Base-by-base conservation (phyloP, 2,113 vertebrate genomes). In the Phainopepla nitens region DNA sequence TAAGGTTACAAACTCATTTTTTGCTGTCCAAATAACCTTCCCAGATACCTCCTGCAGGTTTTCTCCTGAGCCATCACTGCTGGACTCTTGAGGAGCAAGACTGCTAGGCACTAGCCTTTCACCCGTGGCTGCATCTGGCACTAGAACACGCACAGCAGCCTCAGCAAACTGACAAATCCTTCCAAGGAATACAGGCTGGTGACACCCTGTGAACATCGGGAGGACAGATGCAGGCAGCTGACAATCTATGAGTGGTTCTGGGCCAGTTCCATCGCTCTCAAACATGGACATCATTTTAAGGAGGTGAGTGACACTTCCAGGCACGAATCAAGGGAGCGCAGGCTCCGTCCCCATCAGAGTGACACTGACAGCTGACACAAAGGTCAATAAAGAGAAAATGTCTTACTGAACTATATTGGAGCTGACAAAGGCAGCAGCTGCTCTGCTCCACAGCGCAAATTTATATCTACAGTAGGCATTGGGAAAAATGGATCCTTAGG, bases 81-180 rank as follows among this genome's bases (percentile, higher is more conserved):
- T 36, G 71, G 45, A 28, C 68, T 18, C 44, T 4, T 6, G 31
- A 79, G 57, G 53, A 76, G 20, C 56, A 61, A 27, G n/a, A 6
- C 44, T 15, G 35, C 27, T 22, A 7, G 31, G 36, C 64, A 22
- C 28, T 1, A 50, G 27, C 29, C 19, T 49, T 27, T 25, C 39
- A 13, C 14, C 33, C 1, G 0, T 13, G 50, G 35, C 35, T 44
- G 49, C 27, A 4, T 15, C 61, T 65, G 51, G 24, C 36, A 4
- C 61, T 15, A 0, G 1, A 33, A 21, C 15, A 19, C 0, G 0
- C 11, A 15, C 0, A 0, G 57, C 53, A 36, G 31, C 57, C 66
- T 24, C 57, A 66, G 82, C 66, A 69, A 56, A 72, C 51, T 0
- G 16, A 47, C 47, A 66, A 35, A 65, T 2, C 7, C 6, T 41